These are phyloP conservation scores for Columba livia DNA, from an alignment of 2,113 vertebrate species.

Conservation along the genomic window DNA sequence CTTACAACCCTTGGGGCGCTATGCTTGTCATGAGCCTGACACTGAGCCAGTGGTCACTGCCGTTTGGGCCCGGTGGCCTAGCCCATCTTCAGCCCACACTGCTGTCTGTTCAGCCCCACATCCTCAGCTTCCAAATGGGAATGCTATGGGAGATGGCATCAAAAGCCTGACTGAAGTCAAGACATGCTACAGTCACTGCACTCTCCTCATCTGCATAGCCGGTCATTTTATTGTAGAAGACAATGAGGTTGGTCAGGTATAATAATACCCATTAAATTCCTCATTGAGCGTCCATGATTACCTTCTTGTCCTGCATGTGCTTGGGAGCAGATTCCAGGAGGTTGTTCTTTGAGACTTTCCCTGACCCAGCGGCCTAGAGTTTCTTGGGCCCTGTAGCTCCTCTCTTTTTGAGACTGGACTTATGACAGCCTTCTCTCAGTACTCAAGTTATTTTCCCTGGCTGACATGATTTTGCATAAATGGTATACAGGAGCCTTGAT, in stretches of 20 bases:
- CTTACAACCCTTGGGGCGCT: neutral
- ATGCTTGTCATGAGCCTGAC: neutral
- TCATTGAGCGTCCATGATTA: rapidly evolving
- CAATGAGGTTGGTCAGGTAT: neutral
- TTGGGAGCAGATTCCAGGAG: neutral
- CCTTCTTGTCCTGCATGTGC: neutral
- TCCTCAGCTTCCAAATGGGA: neutral
- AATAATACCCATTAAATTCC: neutral
- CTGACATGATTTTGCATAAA: neutral
- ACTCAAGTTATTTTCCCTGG: neutral
- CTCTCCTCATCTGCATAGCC: neutral
- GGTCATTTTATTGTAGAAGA: neutral
- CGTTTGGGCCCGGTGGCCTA: neutral
- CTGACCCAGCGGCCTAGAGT: neutral
- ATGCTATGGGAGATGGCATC: neutral
- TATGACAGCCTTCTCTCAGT: neutral
- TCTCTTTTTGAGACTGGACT: neutral
- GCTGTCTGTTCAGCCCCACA: neutral
- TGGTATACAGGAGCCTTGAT: neutral
- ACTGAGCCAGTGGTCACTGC: neutral
- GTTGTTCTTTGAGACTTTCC: neutral
- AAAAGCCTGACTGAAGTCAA: neutral
- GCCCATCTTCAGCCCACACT: neutral
- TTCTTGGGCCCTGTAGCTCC: neutral
- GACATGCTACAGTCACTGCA: neutral